Evolutionary conservation across 1,140 invertebrate genomes (phyloP).

Genomic region (Oscheius sp.): DNA sequence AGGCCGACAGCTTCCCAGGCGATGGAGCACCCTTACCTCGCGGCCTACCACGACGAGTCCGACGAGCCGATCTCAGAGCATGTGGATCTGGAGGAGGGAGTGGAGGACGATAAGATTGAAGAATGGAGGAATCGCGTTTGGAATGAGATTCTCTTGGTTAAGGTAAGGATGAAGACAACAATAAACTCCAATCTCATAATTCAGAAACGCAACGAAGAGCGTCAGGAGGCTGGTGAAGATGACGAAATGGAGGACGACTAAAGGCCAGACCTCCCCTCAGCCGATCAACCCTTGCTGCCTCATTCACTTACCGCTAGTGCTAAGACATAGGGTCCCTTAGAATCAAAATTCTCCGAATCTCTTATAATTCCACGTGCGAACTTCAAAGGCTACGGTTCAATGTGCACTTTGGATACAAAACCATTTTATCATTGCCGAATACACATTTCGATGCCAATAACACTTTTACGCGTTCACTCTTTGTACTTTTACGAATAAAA

Average conservation of each 20-base stretch:
- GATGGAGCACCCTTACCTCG: slow-evolving; percentile 49
- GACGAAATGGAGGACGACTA: neutral
- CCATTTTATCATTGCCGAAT: too few relatives aligned
- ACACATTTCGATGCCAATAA: too few relatives aligned
- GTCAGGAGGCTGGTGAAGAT: neutral
- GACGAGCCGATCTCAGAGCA: slow-evolving; percentile 60
- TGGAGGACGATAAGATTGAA: slow-evolving; percentile 46
- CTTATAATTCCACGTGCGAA: too few relatives aligned
- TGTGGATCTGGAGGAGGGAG: slow-evolving; percentile 45
- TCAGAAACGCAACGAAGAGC: neutral
- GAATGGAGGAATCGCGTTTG: slow-evolving; percentile 57
- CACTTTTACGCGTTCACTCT: too few relatives aligned
- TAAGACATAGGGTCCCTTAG: too few relatives aligned
- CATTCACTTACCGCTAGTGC: too few relatives aligned
- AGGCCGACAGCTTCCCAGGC: neutral
- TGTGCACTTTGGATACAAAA: too few relatives aligned
- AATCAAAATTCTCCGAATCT: too few relatives aligned
- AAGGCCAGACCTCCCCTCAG: too few relatives aligned
- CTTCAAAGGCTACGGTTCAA: too few relatives aligned
- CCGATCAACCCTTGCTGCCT: too few relatives aligned
- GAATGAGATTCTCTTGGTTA: slow-evolving; percentile 56
- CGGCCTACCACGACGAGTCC: slow-evolving; percentile 59
- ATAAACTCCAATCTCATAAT: neutral
- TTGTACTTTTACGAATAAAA: too few relatives aligned
- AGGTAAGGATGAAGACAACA: neutral